Evolutionary conservation across 2,113 vertebrate species (phyloP).

Genomic region (Pygathrix nemaeus): DNA sequence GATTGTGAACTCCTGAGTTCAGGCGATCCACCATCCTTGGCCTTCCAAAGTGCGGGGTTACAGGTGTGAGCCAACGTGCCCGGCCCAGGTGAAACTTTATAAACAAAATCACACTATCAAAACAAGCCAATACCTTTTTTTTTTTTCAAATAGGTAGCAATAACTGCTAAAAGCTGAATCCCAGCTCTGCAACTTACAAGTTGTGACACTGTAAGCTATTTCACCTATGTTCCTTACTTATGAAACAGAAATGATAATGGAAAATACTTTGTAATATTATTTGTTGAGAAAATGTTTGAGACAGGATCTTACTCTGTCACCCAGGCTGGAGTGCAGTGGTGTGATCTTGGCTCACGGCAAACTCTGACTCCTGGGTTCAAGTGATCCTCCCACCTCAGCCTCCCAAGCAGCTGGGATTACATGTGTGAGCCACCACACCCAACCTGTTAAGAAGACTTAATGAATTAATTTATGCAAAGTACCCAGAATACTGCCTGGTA

Average conservation of each 20-base stretch:
- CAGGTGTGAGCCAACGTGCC: too few species aligned
- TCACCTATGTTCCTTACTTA: neutral
- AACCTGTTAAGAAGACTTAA: neutral
- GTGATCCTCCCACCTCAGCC: neutral
- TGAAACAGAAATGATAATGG: neutral
- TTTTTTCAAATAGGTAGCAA: neutral
- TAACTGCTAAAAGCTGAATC: slow-evolving; percentile 23
- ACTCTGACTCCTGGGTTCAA: neutral
- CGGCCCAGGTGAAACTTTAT: neutral
- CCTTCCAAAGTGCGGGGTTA: too few species aligned
- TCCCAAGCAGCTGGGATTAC: neutral
- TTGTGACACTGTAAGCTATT: neutral
- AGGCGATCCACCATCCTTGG: too few species aligned
- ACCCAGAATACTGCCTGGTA: neutral
- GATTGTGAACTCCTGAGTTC: too few species aligned
- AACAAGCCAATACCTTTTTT: neutral
- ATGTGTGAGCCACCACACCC: neutral
- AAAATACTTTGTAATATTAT: neutral
- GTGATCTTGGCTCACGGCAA: too few species aligned
- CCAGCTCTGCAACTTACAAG: neutral
- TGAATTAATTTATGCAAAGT: neutral
- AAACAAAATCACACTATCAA: neutral
- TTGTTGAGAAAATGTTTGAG: slow-evolving; percentile 6
- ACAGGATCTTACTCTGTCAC: neutral
- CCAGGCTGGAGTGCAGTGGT: neutral